A percentile compares a stretch with the other conserved stretches of the same genome.
Conservation (phyloP, 1,140 invertebrate genomes). For the Ladona fulva region DNA sequence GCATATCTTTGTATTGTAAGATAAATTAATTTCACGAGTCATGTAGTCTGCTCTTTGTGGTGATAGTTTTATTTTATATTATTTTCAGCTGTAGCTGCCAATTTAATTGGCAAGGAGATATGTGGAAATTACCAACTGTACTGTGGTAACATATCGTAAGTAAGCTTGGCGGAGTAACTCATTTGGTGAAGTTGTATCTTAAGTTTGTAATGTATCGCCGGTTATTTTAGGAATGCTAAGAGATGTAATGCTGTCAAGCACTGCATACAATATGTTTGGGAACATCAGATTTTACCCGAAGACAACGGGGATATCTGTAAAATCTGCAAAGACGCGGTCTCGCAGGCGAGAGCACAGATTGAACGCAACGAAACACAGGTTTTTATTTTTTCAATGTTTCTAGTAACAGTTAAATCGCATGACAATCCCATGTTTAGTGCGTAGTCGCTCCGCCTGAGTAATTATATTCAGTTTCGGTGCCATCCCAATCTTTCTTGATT, state of each 20-base stretch:
- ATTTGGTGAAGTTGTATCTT: neutral
- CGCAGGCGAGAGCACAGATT: slow-evolving; percentile 74
- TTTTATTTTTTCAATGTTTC: slow-evolving; percentile 19
- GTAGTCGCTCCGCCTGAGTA: too few species aligned
- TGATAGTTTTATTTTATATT: too few species aligned
- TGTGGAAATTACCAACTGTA: neutral
- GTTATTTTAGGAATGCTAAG: slow-evolving; percentile 48
- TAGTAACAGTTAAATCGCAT: neutral
- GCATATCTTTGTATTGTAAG: too few species aligned
- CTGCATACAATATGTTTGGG: slow-evolving; percentile 77
- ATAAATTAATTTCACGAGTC: too few species aligned
- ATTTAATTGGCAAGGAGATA: neutral
- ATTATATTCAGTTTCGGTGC: too few species aligned
- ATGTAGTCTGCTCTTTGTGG: too few species aligned
- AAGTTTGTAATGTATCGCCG: neutral
- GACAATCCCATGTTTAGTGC: neutral
- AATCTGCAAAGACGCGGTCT: slow-evolving; percentile 82
- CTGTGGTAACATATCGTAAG: neutral
- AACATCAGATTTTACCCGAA: slow-evolving; percentile 52
- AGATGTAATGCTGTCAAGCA: slow-evolving; percentile 68
- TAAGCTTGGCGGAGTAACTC: neutral
- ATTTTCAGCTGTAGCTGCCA: too few species aligned
- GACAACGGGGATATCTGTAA: slow-evolving; percentile 73
- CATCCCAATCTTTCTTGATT: too few species aligned
- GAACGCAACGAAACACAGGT: slow-evolving; percentile 78